These are phyloP conservation scores for Neosilurus hyrtlii DNA, from an alignment of 2,797 vertebrate genomes.

Conservation along the genomic window DNA sequence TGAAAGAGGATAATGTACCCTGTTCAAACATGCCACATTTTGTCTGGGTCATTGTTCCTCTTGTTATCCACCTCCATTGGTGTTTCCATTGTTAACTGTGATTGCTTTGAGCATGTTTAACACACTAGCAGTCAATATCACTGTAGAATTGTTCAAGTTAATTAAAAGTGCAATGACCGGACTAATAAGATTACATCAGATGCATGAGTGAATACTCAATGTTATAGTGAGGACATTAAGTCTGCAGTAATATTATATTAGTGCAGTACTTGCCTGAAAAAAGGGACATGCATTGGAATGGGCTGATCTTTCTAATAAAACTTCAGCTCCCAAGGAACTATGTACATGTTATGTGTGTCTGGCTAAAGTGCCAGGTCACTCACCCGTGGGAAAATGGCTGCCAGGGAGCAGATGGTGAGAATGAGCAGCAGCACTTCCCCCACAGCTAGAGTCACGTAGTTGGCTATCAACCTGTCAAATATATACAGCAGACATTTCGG, in stretches of 20 bases:
- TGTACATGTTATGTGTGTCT: slow-evolving; percentile 24
- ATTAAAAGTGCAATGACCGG: slow-evolving; percentile 60
- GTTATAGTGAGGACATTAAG: background rate
- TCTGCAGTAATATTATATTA: slow-evolving; percentile 37
- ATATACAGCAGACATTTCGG: slow-evolving; percentile 22
- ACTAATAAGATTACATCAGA: slow-evolving; percentile 42
- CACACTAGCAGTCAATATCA: slow-evolving; percentile 55
- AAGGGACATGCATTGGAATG: background rate
- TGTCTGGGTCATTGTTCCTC: background rate
- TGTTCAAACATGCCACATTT: background rate
- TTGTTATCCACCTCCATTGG: slow-evolving; percentile 1
- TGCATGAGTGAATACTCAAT: slow-evolving; percentile 7
- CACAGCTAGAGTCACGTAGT: slow-evolving; percentile 88
- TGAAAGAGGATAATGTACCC: too few relatives aligned
- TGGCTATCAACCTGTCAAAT: slow-evolving; percentile 80
- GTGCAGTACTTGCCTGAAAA: background rate
- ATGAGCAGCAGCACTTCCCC: slow-evolving; percentile 86
- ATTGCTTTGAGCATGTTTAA: slow-evolving; percentile 18
- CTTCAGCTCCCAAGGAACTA: background rate
- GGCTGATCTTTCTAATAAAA: background rate
- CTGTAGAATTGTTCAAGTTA: slow-evolving; percentile 46
- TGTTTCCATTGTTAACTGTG: background rate
- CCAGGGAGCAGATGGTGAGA: slow-evolving; percentile 88
- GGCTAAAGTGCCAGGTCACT: slow-evolving; percentile 55
- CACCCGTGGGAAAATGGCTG: slow-evolving; percentile 93